A percentile compares a stretch with the other conserved stretches of the same genome.
phyloP scores from a whole-genome alignment of 2,797 vertebrate genomes.

The Protosalanx chinensis region DNA sequence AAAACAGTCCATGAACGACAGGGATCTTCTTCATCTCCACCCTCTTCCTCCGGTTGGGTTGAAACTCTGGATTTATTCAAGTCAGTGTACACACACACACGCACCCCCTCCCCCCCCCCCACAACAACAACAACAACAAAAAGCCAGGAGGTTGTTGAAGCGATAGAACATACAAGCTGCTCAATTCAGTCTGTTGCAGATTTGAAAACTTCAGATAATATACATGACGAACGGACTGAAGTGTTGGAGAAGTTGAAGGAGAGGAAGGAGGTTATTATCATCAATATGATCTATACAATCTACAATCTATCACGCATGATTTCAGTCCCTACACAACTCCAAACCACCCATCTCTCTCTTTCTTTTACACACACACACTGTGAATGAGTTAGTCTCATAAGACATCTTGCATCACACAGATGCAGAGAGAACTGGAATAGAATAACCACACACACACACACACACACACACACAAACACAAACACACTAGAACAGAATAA shows the following conservation, averaged over 20 bases:
- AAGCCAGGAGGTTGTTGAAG: conserved; percentile 52
- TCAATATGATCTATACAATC: conserved; percentile 43
- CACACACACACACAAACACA: no score
- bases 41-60: conserved; percentile 54
- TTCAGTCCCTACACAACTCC: neutral
- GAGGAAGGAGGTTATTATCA: conserved; percentile 53
- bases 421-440: conserved; percentile 30
- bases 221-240: conserved; percentile 45
- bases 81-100: conserved; percentile 61
- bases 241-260: conserved; percentile 45
- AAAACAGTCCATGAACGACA: conserved; percentile 3
- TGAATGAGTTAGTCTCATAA: neutral
- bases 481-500: conserved; percentile 37
- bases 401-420: conserved; percentile 13
- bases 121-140: conserved; percentile 11
- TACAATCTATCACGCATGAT: conserved; percentile 20
- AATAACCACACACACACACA: conserved; percentile 23
- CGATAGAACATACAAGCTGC: conserved; percentile 39
- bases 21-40: conserved; percentile 5
- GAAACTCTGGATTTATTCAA: conserved; percentile 74
- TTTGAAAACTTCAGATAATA: conserved; percentile 64
- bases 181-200: conserved; percentile 60
- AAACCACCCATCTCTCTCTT: conserved; percentile 13
- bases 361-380: no score
- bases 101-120: no score